Base-by-base conservation (phyloP, 2,888 invertebrate genomes). In the Phortica okadai region DNA sequence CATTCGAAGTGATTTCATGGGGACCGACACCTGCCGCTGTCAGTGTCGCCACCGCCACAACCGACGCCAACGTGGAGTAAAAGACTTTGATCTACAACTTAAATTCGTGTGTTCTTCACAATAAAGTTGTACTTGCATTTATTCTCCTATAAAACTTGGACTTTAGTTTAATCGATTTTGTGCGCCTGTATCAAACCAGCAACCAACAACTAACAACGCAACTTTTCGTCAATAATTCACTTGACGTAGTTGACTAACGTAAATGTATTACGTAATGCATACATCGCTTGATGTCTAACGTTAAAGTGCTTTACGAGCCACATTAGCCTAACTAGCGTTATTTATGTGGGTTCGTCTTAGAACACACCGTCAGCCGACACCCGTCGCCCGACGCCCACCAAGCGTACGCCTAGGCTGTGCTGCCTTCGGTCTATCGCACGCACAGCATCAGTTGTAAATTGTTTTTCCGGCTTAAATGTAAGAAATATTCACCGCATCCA, bases 1-100 rank as follows among this genome's bases (percentile, higher is more conserved):
- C 81, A 3, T 87, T 81, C 69, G 76, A 86, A 62, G 88, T 89
- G 69, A 83, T 89, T 56, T 89, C 89, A 21, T 89, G 89, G 89
- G 89, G 89, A 5, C 89, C 89, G 4, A 64, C 62, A 1, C 16
- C 25, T 14, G 21, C n/a, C n/a, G 1, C 14, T 56, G n/a, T 33
- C 33, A 54, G n/a, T 4, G 54, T 54, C 54, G 11, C 10, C 54
- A 6, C n/a, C 54, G 3, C 10, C 14, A 6, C 50, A 50, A 8
- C 8, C 50, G 50, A 45, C 14, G 50, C 6, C 50, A 50, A 5
- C 14, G 64, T 44, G 11, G 6, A 41, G 42, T 11, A 6, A 8
- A 44, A 67, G n/a, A 41, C 44, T 42, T 10, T n/a, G 16, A 2
- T 33, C 41, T 41, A 42, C 7, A 44, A 67, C 42, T 67, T 67